A percentile compares a stretch with the other conserved stretches of the same genome.
Conservation (phyloP, 2,888 invertebrate species). For the Eupsilia transversa region DNA sequence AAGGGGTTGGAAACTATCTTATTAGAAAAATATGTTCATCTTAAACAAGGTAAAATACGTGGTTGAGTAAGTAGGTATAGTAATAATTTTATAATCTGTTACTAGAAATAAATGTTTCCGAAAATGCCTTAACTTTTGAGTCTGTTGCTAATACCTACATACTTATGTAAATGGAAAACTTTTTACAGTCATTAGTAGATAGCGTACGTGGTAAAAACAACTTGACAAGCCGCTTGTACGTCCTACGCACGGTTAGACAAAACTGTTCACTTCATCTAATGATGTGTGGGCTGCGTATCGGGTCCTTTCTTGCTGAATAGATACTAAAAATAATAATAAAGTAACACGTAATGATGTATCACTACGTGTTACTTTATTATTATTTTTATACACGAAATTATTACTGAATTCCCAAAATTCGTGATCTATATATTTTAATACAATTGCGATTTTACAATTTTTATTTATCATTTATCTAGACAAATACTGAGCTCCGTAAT, state of each 20-base stretch:
- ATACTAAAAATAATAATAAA: neutral
- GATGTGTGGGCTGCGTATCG: neutral
- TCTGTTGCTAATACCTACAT: neutral
- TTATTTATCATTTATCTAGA: no score
- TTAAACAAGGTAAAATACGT: neutral
- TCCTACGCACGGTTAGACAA: neutral
- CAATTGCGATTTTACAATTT: neutral
- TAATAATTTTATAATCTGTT: neutral
- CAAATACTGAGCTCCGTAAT: neutral
- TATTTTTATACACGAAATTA: no score
- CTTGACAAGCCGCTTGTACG: neutral
- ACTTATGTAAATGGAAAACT: neutral
- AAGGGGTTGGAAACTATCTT: neutral
- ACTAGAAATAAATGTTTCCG: neutral
- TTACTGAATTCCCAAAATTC: neutral
- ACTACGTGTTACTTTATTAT: no score
- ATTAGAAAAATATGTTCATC: neutral
- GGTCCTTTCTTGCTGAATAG: neutral
- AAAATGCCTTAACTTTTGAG: neutral
- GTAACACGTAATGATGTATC: no score
- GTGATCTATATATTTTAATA: no score
- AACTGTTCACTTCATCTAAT: neutral
- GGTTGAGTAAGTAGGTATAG: neutral
- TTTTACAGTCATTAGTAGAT: neutral
- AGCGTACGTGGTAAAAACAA: neutral